Percentiles rank a stretch among this genome's conserved stretches.
Evolutionary conservation across 2,113 vertebrate genomes (phyloP).

Genomic region (Colossoma macropomum): DNA sequence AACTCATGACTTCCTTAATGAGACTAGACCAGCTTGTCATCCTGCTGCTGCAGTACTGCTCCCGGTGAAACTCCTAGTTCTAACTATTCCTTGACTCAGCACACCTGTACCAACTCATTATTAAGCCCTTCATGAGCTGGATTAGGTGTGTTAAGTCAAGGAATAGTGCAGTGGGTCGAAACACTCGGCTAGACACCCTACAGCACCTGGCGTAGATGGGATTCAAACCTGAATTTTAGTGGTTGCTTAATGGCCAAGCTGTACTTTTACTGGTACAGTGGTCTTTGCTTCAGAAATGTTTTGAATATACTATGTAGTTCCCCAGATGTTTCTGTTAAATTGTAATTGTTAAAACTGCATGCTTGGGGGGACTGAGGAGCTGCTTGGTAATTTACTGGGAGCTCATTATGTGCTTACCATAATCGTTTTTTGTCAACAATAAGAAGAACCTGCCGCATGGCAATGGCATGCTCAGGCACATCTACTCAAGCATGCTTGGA

Average conservation of each 20-base stretch:
- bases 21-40: too few relatives aligned
- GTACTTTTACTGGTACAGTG: not conserved
- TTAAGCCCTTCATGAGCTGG: too few relatives aligned
- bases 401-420: not conserved
- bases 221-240: not conserved
- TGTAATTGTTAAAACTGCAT: not conserved
- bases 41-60: too few relatives aligned
- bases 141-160: too few relatives aligned
- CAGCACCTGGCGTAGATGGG: too few relatives aligned
- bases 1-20: too few relatives aligned
- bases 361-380: not conserved
- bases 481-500: conserved; percentile 29
- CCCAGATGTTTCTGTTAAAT: not conserved
- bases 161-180: too few relatives aligned
- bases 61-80: too few relatives aligned
- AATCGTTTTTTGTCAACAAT: conserved; percentile 54
- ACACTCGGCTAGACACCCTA: too few relatives aligned
- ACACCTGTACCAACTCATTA: too few relatives aligned
- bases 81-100: too few relatives aligned
- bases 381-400: not conserved
- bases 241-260: not conserved
- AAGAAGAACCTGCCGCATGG: conserved; percentile 50
- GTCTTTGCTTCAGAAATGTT: not conserved
- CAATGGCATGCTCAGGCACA: conserved; percentile 38
- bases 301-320: not conserved